A percentile compares a stretch with the other conserved stretches of the same genome.
These are phyloP conservation scores for Crocuta crocuta DNA, from an alignment of 2,113 vertebrate species.

Conservation along the genomic window DNA sequence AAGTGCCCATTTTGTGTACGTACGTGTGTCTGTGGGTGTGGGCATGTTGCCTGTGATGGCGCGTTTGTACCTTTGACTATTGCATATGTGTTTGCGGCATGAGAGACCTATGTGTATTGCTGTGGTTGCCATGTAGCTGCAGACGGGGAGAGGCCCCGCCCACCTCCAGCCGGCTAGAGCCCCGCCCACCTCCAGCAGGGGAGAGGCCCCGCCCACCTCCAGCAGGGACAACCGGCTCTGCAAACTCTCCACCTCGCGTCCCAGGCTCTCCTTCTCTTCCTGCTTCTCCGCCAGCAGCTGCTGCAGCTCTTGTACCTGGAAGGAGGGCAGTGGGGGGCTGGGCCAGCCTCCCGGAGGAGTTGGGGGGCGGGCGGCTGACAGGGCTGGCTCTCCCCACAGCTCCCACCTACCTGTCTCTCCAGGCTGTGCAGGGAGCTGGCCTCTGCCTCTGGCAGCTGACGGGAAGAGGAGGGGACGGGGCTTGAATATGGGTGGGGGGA, in stretches of 20 bases:
- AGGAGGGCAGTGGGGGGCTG: neutral
- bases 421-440: conserved; percentile 83
- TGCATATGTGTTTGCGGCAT: accelerated
- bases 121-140: accelerated
- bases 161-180: no score
- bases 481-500: neutral
- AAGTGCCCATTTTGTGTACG: neutral
- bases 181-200: no score
- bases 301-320: conserved; percentile 90
- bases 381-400: neutral
- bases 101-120: neutral
- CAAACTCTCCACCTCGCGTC: conserved; percentile 89
- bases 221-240: conserved; percentile 86
- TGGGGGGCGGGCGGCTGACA: accelerated
- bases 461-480: neutral
- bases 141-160: neutral
- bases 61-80: neutral
- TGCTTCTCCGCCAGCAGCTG: conserved; percentile 86
- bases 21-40: no score
- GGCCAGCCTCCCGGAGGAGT: neutral
- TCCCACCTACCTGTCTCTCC: conserved; percentile 84
- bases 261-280: conserved; percentile 90
- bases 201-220: conserved; percentile 77
- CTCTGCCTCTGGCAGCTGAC: conserved; percentile 75
- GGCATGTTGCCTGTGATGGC: neutral